phyloP scores from a whole-genome alignment of 2,113 vertebrate genomes.

The Engystomops pustulosus region DNA sequence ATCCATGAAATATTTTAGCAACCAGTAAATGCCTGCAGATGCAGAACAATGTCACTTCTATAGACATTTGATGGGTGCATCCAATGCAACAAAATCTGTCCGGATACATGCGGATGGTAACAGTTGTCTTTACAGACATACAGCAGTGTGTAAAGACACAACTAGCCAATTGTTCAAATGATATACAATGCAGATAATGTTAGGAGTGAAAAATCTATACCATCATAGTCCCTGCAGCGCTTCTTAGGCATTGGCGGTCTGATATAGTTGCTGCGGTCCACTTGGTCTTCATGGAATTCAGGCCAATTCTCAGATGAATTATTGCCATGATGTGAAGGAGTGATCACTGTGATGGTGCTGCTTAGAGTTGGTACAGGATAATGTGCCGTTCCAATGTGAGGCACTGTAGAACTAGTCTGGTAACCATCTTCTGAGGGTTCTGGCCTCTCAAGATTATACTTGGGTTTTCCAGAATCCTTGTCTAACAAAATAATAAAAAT shows the following conservation, averaged over 20 bases:
- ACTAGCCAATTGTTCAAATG: too few species aligned
- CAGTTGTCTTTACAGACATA: too few species aligned
- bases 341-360: slow-evolving; percentile 95
- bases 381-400: slow-evolving; percentile 83
- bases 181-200: too few species aligned
- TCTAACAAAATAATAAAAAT: slow-evolving; percentile 72
- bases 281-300: slow-evolving; percentile 86
- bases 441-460: slow-evolving; percentile 87
- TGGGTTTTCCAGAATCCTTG: slow-evolving; percentile 88
- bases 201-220: too few species aligned
- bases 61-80: too few species aligned
- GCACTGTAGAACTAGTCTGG: slow-evolving; percentile 79
- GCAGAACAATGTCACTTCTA: too few species aligned
- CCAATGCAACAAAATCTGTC: too few species aligned
- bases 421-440: slow-evolving; percentile 84
- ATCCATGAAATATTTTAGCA: too few species aligned
- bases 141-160: too few species aligned
- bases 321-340: slow-evolving; percentile 92
- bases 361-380: slow-evolving; percentile 93
- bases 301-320: slow-evolving; percentile 95
- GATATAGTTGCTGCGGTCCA: slow-evolving; percentile 85
- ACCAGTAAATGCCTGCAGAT: too few species aligned
- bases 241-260: slow-evolving; percentile 88
- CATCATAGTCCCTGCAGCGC: slow-evolving; percentile 95
- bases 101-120: too few species aligned